phyloP scores from a whole-genome alignment of 2,797 vertebrate genomes.

The Podarcis lilfordi region DNA sequence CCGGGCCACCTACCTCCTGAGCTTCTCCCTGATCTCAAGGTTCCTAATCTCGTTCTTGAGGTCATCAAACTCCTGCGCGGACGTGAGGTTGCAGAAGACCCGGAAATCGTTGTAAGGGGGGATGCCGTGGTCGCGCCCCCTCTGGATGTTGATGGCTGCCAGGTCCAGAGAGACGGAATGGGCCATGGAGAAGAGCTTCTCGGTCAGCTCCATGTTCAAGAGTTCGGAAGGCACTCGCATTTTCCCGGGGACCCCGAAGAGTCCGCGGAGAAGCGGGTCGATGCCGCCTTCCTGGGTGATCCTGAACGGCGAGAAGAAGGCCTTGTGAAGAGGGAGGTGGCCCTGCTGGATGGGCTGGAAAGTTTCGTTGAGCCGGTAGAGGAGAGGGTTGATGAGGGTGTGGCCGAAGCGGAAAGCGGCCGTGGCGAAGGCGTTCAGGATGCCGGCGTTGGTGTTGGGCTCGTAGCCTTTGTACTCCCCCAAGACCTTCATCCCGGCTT shows the following conservation, averaged over 20 bases:
- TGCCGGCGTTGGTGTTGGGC: conserved; percentile 70
- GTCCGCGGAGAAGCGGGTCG: conserved; percentile 75
- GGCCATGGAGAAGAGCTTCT: conserved; percentile 79
- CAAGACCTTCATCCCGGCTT: conserved; percentile 74
- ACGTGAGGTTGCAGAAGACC: conserved; percentile 78
- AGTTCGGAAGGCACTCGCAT: conserved; percentile 77
- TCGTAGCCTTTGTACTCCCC: conserved; percentile 77
- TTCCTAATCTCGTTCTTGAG: conserved; percentile 78
- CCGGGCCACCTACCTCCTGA: conserved; percentile 71
- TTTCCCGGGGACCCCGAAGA: conserved; percentile 77
- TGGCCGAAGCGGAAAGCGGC: conserved; percentile 80
- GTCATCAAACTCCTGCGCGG: conserved; percentile 76
- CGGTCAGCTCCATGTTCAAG: conserved; percentile 78
- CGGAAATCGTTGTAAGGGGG: conserved; percentile 79
- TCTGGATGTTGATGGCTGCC: conserved; percentile 79
- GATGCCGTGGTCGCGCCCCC: conserved; percentile 78
- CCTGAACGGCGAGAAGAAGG: conserved; percentile 79
- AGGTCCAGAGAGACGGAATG: conserved; percentile 77
- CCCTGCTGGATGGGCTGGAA: conserved; percentile 76
- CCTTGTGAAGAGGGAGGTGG: conserved; percentile 76
- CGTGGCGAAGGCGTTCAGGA: conserved; percentile 77
- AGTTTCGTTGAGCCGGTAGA: conserved; percentile 72
- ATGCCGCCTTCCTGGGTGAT: conserved; percentile 77
- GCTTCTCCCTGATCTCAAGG: conserved; percentile 78
- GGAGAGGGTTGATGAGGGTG: conserved; percentile 77